Conservation (phyloP, 1,140 invertebrate genomes). For the Orius laevigatus region DNA sequence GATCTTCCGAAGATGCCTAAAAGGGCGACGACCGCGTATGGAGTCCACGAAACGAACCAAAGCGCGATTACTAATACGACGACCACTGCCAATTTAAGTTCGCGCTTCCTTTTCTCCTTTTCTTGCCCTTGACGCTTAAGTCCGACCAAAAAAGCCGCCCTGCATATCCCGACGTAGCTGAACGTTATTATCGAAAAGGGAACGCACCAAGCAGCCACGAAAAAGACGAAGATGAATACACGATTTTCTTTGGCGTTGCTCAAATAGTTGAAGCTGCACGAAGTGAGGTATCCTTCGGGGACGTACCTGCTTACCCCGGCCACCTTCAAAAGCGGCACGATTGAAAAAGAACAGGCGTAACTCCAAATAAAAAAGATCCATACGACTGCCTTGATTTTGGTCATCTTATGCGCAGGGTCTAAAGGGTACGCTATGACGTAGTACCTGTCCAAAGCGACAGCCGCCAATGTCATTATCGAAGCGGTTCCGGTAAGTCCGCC, state of each 20-base stretch:
- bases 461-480: slow-evolving; percentile 49
- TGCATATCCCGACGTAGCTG: slow-evolving; percentile 47
- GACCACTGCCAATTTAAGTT: slow-evolving; percentile 45
- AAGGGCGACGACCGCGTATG: slow-evolving; percentile 53
- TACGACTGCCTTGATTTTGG: slow-evolving; percentile 38
- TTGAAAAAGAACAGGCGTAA: slow-evolving; percentile 46
- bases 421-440: slow-evolving; percentile 52
- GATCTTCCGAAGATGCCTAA: slow-evolving; percentile 47
- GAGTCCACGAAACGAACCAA: slow-evolving; percentile 61
- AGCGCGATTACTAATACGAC: slow-evolving; percentile 48
- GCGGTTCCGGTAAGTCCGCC: slow-evolving; percentile 52
- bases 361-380: slow-evolving; percentile 49
- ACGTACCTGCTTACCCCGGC: slow-evolving; percentile 56
- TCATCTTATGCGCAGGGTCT: slow-evolving; percentile 39
- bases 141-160: slow-evolving; percentile 14
- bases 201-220: slow-evolving; percentile 45
- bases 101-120: slow-evolving; percentile 44
- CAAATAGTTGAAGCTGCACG: slow-evolving; percentile 67
- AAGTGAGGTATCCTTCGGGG: slow-evolving; percentile 60
- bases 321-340: slow-evolving; percentile 41
- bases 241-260: slow-evolving; percentile 34
- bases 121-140: slow-evolving; percentile 32
- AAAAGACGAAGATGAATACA: slow-evolving; percentile 48
- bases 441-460: slow-evolving; percentile 52
- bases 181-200: slow-evolving; percentile 52